A percentile compares a stretch with the other conserved stretches of the same genome.
These are phyloP conservation scores for Alloscopus bannaensis DNA, from an alignment of 2,888 invertebrate genomes.

Conservation along the genomic window DNA sequence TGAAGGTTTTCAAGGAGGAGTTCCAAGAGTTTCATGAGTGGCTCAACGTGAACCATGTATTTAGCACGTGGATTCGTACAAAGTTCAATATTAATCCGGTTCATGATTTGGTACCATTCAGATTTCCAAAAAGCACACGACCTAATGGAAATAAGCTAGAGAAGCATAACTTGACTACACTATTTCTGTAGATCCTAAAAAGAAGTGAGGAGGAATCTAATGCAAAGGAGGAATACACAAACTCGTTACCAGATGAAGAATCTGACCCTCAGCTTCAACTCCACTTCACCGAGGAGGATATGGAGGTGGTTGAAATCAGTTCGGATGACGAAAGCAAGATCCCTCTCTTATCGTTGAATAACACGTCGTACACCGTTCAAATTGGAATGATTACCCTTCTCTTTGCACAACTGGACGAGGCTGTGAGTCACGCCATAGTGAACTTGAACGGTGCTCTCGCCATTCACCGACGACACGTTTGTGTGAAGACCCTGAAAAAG, in stretches of 20 bases:
- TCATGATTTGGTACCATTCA: slow-evolving; percentile 18
- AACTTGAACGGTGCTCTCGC: slow-evolving; percentile 26
- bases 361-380: slow-evolving; percentile 14
- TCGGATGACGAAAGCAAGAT: background rate
- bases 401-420: slow-evolving; percentile 19
- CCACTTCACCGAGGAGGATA: slow-evolving; percentile 31
- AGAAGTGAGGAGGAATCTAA: background rate
- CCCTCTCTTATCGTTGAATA: slow-evolving; percentile 14
- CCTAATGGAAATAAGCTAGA: no score
- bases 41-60: slow-evolving; percentile 21
- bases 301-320: slow-evolving; percentile 11
- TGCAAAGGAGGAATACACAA: background rate
- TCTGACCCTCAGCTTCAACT: slow-evolving; percentile 6
- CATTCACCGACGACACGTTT: slow-evolving; percentile 19
- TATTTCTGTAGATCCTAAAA: slow-evolving; percentile 2
- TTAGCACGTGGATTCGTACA: slow-evolving; percentile 28
- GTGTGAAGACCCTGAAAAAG: slow-evolving; percentile 6
- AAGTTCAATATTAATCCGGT: slow-evolving; percentile 19
- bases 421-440: slow-evolving; percentile 13
- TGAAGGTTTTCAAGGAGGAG: slow-evolving; percentile 28
- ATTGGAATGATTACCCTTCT: slow-evolving; percentile 17
- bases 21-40: slow-evolving; percentile 27
- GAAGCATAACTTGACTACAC: no score
- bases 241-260: background rate
- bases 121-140: no score